These are phyloP conservation scores for Garra rufa DNA, from an alignment of 2,113 vertebrate genomes.

Conservation along the genomic window DNA sequence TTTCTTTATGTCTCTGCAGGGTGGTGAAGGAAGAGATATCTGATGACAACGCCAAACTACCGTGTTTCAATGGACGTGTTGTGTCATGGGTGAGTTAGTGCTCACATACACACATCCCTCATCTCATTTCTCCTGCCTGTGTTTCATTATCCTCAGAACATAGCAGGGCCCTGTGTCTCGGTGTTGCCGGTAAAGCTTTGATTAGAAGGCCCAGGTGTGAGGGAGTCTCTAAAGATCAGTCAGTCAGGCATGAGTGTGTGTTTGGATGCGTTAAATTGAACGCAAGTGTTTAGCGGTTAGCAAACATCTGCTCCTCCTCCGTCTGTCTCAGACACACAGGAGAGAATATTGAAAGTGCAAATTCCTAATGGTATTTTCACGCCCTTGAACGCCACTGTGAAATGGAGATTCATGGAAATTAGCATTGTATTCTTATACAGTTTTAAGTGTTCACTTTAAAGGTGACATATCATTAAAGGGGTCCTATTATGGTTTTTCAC, in stretches of 20 bases:
- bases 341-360: background rate
- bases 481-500: too few relatives aligned
- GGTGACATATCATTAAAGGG: too few relatives aligned
- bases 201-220: conserved; percentile 21
- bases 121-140: background rate
- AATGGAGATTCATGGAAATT: background rate
- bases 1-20: conserved; percentile 71
- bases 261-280: conserved; percentile 34
- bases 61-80: conserved; percentile 98
- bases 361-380: background rate
- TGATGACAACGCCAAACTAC: conserved; percentile 91
- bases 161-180: background rate
- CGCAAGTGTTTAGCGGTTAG: conserved; percentile 41
- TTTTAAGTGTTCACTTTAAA: too few relatives aligned
- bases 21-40: conserved; percentile 99
- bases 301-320: conserved; percentile 50
- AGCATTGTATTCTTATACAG: background rate
- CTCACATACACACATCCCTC: conserved; percentile 47
- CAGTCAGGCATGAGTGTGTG: conserved; percentile 24
- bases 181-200: background rate
- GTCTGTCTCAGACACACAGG: background rate
- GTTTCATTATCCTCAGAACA: conserved; percentile 10
- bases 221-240: background rate
- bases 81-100: conserved; percentile 93
- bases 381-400: background rate